phyloP scores from a whole-genome alignment of 2,888 invertebrate species.

The Brenthis hecate region DNA sequence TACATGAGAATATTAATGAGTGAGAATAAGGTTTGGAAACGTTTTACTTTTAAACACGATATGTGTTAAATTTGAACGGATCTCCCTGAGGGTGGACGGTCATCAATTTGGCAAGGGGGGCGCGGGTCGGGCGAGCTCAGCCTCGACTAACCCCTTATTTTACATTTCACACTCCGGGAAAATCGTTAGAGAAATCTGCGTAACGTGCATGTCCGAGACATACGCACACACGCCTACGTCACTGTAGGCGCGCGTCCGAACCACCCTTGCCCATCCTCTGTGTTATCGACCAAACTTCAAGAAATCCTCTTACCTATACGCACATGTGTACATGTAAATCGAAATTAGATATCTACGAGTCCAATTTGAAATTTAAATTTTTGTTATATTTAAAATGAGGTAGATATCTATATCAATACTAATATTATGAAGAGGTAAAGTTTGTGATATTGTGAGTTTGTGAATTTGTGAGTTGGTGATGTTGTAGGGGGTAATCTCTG shows the following conservation, averaged over 20 bases:
- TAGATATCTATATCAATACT: no score
- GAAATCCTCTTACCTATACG: slow-evolving; percentile 74
- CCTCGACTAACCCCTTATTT: slow-evolving; percentile 81
- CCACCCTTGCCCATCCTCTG: slow-evolving; percentile 58
- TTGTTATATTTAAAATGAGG: slow-evolving; percentile 4
- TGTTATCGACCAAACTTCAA: slow-evolving; percentile 79
- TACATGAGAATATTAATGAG: slow-evolving; percentile 70
- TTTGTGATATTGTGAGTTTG: no score
- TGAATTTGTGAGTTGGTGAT: no score
- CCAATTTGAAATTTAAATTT: slow-evolving; percentile 34
- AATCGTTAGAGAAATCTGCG: slow-evolving; percentile 83
- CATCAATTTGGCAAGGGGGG: slow-evolving; percentile 76
- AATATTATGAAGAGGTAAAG: no score
- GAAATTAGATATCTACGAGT: slow-evolving; percentile 44
- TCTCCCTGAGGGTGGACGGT: slow-evolving; percentile 74
- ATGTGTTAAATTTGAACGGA: slow-evolving; percentile 79
- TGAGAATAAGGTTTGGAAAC: slow-evolving; percentile 67
- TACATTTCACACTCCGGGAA: slow-evolving; percentile 83
- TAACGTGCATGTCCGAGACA: slow-evolving; percentile 80
- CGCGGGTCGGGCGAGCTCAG: slow-evolving; percentile 59
- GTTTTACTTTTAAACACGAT: slow-evolving; percentile 78
- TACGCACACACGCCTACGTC: slow-evolving; percentile 61
- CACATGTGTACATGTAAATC: slow-evolving; percentile 64
- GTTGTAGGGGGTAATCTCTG: no score
- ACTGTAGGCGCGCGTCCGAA: slow-evolving; percentile 58